Conservation (phyloP, 1,140 invertebrate genomes). For the Trissolcus basalis region DNA sequence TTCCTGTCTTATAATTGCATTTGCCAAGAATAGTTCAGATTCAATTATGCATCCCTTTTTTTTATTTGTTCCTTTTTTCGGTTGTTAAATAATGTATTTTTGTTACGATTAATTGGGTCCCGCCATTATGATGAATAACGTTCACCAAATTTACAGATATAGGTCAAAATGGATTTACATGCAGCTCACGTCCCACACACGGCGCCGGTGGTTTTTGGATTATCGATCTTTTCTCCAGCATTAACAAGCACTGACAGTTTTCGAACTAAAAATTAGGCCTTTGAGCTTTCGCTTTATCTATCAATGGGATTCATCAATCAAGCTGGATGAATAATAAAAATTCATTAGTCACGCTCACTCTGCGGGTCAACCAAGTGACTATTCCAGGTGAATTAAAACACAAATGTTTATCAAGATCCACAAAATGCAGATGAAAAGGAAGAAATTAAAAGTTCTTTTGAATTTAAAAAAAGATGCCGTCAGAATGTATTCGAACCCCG, state of each 20-base stretch:
- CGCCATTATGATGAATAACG: no score
- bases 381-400: no score
- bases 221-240: constrained; percentile 1
- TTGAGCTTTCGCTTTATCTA: neutral
- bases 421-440: neutral
- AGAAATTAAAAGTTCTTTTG: no score
- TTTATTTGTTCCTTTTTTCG: no score
- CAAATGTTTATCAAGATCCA: no score
- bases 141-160: constrained; percentile 6
- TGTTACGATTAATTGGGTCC: no score
- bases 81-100: no score
- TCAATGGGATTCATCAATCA: constrained; percentile 1
- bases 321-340: constrained; percentile 3
- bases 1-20: no score
- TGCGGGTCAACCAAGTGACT: neutral
- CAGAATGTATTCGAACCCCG: no score
- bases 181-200: neutral
- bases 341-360: neutral
- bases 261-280: neutral
- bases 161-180: constrained; percentile 3
- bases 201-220: neutral
- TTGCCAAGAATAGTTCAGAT: no score
- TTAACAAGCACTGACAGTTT: neutral
- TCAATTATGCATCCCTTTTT: no score
- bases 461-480: no score